Percentiles rank a stretch among this genome's conserved stretches.
Evolutionary conservation across 2,797 vertebrate genomes (phyloP).

Genomic region (Acrossocheilus wenchowensis): DNA sequence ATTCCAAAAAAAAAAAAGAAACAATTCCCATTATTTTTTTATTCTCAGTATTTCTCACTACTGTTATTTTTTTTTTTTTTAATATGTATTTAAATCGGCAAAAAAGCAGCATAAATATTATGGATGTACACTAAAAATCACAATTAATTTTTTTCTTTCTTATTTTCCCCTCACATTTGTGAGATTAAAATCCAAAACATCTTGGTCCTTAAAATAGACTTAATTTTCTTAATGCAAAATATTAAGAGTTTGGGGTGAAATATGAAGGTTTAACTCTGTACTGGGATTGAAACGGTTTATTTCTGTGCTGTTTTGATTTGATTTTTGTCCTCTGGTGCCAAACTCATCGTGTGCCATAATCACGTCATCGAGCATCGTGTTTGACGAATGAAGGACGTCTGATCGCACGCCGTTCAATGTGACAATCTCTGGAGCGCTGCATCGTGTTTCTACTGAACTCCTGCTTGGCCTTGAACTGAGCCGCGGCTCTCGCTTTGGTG

Average conservation of each 20-base stretch:
- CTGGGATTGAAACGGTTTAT: not conserved
- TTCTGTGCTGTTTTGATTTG: not conserved
- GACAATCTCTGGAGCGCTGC: slow-evolving; percentile 23
- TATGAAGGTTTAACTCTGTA: not conserved
- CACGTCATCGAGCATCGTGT: not conserved
- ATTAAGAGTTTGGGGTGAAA: not conserved
- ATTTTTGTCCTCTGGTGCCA: slow-evolving; percentile 27
- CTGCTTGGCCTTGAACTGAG: slow-evolving; percentile 31
- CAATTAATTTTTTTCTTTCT: not conserved
- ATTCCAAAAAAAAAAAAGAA: too few relatives aligned
- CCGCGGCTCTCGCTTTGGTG: slow-evolving; percentile 6
- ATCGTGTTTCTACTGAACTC: slow-evolving; percentile 15
- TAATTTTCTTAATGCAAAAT: not conserved
- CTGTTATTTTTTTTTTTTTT: not conserved
- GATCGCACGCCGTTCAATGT: slow-evolving; percentile 9
- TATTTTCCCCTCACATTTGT: not conserved
- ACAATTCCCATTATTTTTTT: not conserved
- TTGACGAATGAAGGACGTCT: not conserved
- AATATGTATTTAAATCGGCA: not conserved
- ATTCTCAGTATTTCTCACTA: not conserved
- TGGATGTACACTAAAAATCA: not conserved
- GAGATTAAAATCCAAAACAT: not conserved
- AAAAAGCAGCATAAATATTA: not conserved
- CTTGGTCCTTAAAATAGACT: not conserved
- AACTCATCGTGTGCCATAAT: slow-evolving; percentile 1